phyloP scores from a whole-genome alignment of 2,113 vertebrate species.

The Cygnus buccinator region DNA sequence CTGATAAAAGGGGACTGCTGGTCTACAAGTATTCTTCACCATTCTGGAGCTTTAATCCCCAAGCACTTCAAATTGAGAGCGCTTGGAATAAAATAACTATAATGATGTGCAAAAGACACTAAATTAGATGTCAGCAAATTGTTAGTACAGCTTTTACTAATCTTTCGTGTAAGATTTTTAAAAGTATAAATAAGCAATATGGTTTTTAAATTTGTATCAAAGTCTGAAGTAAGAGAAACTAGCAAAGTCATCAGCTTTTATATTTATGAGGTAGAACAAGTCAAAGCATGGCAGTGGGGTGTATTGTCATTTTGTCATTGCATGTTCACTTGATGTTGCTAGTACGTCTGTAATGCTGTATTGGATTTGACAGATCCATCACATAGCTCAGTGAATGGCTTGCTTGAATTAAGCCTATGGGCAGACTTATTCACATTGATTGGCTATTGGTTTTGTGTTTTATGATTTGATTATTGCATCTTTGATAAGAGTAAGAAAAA shows the following conservation, averaged over 20 bases:
- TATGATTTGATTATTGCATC: conserved; percentile 74
- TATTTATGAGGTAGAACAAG: conserved; percentile 41
- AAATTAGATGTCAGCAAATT: not conserved
- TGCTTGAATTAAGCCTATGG: conserved; percentile 79
- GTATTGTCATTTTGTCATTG: conserved; percentile 79
- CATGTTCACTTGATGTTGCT: conserved; percentile 80
- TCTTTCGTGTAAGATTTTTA: not conserved
- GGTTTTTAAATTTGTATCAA: not conserved
- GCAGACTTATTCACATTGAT: conserved; percentile 65
- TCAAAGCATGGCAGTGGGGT: conserved; percentile 78
- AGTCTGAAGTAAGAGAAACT: not conserved
- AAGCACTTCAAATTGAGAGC: conserved; percentile 21
- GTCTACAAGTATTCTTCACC: not conserved
- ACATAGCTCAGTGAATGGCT: conserved; percentile 82
- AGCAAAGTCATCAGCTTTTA: not conserved
- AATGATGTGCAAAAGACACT: not conserved
- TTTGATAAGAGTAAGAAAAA: not conserved
- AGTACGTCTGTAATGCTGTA: conserved; percentile 73
- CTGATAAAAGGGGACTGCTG: not conserved
- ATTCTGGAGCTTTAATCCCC: not conserved
- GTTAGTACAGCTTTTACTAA: not conserved
- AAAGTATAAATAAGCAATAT: not conserved
- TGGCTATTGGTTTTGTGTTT: conserved; percentile 78
- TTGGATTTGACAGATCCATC: conserved; percentile 74
- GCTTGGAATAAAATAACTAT: not conserved